A percentile compares a stretch with the other conserved stretches of the same genome.
Evolutionary conservation across 2,888 invertebrate genomes (phyloP).

Genomic region (Micropterix aruncella): DNA sequence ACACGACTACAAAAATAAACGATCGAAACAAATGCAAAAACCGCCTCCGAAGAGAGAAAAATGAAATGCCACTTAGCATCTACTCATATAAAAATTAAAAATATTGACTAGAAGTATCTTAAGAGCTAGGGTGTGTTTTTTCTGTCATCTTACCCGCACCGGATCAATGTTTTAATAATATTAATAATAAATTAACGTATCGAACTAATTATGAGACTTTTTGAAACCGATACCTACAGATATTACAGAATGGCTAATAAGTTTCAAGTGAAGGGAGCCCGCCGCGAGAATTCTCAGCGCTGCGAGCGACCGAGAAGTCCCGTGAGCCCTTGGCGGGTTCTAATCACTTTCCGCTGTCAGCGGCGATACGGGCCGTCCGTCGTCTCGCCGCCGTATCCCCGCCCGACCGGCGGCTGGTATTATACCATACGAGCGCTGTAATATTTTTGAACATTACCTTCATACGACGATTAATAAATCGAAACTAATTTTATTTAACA

Average conservation of each 20-base stretch:
- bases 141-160: neutral
- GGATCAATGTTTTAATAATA: no score
- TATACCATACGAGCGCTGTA: slow-evolving; percentile 43
- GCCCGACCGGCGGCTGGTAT: slow-evolving; percentile 21
- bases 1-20: no score
- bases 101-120: neutral
- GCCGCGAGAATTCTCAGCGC: neutral
- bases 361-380: neutral
- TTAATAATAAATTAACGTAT: no score
- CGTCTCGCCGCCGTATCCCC: neutral
- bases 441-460: slow-evolving; percentile 35
- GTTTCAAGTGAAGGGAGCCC: neutral
- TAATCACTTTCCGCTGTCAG: neutral
- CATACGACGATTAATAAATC: slow-evolving; percentile 17
- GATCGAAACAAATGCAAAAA: no score
- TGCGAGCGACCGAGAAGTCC: neutral
- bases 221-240: no score
- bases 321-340: neutral
- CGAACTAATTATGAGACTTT: no score
- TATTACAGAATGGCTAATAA: neutral
- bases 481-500: neutral
- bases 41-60: neutral
- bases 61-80: neutral
- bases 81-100: neutral
- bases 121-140: neutral